Base-by-base conservation (phyloP, 2,113 vertebrate species). In the Procavia capensis region DNA sequence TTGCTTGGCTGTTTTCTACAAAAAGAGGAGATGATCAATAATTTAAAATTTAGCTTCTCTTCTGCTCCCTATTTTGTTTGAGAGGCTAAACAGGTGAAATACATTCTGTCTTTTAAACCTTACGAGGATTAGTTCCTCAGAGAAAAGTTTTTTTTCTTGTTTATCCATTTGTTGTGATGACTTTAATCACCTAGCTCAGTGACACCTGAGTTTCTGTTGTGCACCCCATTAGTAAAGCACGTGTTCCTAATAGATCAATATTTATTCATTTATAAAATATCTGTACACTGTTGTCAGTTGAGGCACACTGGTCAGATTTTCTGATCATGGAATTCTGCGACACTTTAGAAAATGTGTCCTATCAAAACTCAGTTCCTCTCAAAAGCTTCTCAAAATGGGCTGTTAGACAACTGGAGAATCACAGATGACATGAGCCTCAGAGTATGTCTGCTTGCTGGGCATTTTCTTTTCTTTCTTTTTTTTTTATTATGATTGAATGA, bases 281-380 rank as follows among this genome's bases (percentile, higher is more conserved):
- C 16, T 22, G 7, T 82, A 6, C 45, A 54, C n/a, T 74, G 13
- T 43, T 24, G 41, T 68, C 9, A 72, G 57, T 14, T 64, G 47
- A 54, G 61, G 61, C 9, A 27, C 8, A 2, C 61, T 63, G 61
- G 27, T 27, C n/a, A n/a, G n/a, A n/a, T n/a, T n/a, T n/a, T 61
- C 17, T 75, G 25, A 97, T 22, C 47, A 63, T 92, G 22, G 34
- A 59, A 79, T 95, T 94, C 70, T 87, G 25, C 19, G 34, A 13
- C 10, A 80, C 78, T 93, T 85, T 85, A 85, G 59, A 61, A 61
- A 93, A 63, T 1, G 27, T 4, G 78, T 57, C 76, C 2, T 36
- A 20, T 57, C n/a, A 80, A 84, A 91, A 81, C 50, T 74, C 50
- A 86, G 36, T 61, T 39, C 3, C 11, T 39, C 41, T 39, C 43